These are phyloP conservation scores for Halictus rubicundus DNA, from an alignment of 1,140 invertebrate genomes.

Conservation along the genomic window DNA sequence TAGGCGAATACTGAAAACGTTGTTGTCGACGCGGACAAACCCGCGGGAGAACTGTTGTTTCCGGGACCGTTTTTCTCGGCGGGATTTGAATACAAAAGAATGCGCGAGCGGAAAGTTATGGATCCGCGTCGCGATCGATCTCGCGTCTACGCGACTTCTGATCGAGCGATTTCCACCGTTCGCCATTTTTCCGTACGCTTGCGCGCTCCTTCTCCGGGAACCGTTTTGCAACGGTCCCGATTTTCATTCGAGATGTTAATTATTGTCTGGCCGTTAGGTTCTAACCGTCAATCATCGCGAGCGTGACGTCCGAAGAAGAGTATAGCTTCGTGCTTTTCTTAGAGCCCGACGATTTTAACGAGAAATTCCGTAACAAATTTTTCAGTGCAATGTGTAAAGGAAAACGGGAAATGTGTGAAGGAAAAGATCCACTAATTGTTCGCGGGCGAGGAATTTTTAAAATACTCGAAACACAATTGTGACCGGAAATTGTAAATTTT, in stretches of 20 bases:
- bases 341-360: background rate
- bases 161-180: background rate
- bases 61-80: slow-evolving; percentile 1
- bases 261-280: slow-evolving; percentile 8
- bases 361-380: background rate
- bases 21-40: background rate
- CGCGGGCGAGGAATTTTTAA: too few relatives aligned
- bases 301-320: background rate
- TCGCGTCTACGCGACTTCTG: background rate
- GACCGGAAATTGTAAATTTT: too few relatives aligned
- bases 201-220: background rate
- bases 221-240: background rate
- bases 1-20: background rate
- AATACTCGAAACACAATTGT: too few relatives aligned
- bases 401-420: too few relatives aligned
- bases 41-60: background rate
- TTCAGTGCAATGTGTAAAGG: too few relatives aligned
- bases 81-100: slow-evolving; percentile 37
- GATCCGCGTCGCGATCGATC: slow-evolving; percentile 17
- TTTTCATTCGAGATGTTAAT: background rate
- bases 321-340: too few relatives aligned
- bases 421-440: too few relatives aligned
- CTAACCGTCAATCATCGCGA: background rate
- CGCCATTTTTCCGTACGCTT: background rate
- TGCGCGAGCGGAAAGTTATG: background rate